Evolutionary conservation across 2,797 vertebrate genomes (phyloP).

Genomic region (Pelobates cultripes): DNA sequence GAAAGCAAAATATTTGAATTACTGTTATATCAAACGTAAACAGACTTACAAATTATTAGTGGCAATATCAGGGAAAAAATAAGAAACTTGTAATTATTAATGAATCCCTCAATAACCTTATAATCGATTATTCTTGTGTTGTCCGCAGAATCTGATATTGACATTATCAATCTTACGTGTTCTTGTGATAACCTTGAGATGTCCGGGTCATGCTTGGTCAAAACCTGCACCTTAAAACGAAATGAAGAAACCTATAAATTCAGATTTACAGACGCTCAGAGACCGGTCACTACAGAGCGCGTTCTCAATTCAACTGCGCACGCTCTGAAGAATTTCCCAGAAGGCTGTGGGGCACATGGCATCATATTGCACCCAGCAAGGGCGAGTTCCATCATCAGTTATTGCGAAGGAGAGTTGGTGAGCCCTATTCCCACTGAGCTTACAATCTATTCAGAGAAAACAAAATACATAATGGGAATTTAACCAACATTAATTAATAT

Average conservation of each 20-base stretch:
- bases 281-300: conserved; percentile 55
- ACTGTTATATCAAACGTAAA: too few species aligned
- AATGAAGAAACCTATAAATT: conserved; percentile 55
- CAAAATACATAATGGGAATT: too few species aligned
- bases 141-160: conserved; percentile 54
- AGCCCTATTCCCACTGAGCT: conserved; percentile 46
- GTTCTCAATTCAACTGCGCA: conserved; percentile 59
- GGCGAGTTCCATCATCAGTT: conserved; percentile 56
- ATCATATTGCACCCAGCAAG: conserved; percentile 31
- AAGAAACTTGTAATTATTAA: too few species aligned
- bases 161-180: conserved; percentile 59
- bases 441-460: background rate
- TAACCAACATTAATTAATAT: too few species aligned
- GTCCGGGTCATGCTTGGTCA: background rate
- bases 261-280: conserved; percentile 48
- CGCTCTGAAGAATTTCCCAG: conserved; percentile 51
- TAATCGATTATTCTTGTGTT: background rate
- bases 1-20: too few species aligned
- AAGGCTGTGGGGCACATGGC: conserved; percentile 61
- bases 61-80: too few species aligned
- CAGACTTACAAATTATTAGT: too few species aligned
- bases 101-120: too few species aligned
- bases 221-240: conserved; percentile 51
- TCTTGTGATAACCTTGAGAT: conserved; percentile 31
- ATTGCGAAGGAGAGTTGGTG: conserved; percentile 66